A percentile compares a stretch with the other conserved stretches of the same genome.
These are phyloP conservation scores for Andrena hattorfiana DNA, from an alignment of 2,888 invertebrate species.

Conservation along the genomic window DNA sequence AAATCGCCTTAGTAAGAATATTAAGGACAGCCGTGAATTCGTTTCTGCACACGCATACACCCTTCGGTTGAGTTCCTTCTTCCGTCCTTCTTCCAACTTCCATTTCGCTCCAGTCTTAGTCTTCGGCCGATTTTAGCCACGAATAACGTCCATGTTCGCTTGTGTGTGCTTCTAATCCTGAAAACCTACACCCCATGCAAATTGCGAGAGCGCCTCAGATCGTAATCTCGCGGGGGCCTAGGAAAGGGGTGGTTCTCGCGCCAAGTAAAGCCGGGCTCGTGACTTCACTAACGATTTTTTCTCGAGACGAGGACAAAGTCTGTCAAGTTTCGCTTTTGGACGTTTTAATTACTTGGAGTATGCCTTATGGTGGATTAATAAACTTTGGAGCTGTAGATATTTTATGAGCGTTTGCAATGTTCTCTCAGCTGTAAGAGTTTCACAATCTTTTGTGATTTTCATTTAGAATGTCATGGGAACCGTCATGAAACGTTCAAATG, in stretches of 20 bases:
- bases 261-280: constrained; percentile 59
- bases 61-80: neutral
- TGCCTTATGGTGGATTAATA: neutral
- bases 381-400: too few species aligned
- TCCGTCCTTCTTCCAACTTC: constrained; percentile 11
- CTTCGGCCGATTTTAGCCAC: constrained; percentile 51
- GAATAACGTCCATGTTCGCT: constrained; percentile 42
- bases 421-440: too few species aligned
- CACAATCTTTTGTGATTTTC: too few species aligned
- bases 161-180: constrained; percentile 74
- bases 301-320: neutral
- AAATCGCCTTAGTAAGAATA: constrained; percentile 66
- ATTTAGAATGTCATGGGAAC: too few species aligned
- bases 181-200: constrained; percentile 79
- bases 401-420: too few species aligned
- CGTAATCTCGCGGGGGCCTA: constrained; percentile 70
- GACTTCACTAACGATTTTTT: constrained; percentile 7
- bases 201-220: constrained; percentile 72
- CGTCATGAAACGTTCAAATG: too few species aligned
- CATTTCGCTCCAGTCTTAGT: constrained; percentile 2
- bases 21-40: constrained; percentile 68
- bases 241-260: constrained; percentile 65
- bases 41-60: constrained; percentile 35
- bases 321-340: neutral
- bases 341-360: too few species aligned